Percentiles rank a stretch among this genome's conserved stretches.
Evolutionary conservation across 2,888 invertebrate species (phyloP).

Genomic region (Athetis lepigone): DNA sequence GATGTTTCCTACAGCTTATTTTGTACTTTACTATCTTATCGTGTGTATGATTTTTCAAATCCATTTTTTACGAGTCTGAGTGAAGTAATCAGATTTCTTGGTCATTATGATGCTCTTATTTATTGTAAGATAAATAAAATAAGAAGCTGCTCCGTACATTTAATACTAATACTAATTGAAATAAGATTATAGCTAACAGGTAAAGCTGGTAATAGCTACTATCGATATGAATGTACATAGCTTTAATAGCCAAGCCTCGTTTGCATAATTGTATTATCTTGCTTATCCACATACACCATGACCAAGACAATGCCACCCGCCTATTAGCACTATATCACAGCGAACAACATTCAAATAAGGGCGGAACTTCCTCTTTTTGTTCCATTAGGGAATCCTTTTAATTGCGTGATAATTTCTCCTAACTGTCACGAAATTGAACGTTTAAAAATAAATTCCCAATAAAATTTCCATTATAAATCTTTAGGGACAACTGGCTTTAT

Average conservation of each 20-base stretch:
- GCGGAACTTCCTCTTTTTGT: conserved; percentile 50
- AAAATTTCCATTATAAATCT: conserved; percentile 67
- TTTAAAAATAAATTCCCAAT: conserved; percentile 57
- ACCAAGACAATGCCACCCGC: conserved; percentile 32
- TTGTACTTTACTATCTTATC: conserved; percentile 29
- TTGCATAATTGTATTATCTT: conserved; percentile 51
- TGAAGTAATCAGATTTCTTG: background rate
- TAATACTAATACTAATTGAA: background rate
- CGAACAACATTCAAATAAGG: conserved; percentile 35
- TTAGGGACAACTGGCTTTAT: conserved; percentile 53
- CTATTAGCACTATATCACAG: conserved; percentile 30
- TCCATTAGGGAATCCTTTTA: conserved; percentile 59
- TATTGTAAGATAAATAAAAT: background rate
- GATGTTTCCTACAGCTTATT: conserved; percentile 58
- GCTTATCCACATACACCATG: conserved; percentile 23
- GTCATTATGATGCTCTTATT: background rate
- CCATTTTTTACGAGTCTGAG: background rate
- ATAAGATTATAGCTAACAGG: background rate
- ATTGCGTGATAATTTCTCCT: conserved; percentile 62
- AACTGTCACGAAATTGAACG: conserved; percentile 59
- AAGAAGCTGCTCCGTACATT: background rate
- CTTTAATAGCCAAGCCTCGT: conserved; percentile 27
- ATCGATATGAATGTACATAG: conserved; percentile 16
- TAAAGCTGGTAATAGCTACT: background rate
- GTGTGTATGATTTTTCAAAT: conserved; percentile 25